These are phyloP conservation scores for Aphelenchoides fujianensis DNA, from an alignment of 1,140 invertebrate genomes.

Conservation along the genomic window DNA sequence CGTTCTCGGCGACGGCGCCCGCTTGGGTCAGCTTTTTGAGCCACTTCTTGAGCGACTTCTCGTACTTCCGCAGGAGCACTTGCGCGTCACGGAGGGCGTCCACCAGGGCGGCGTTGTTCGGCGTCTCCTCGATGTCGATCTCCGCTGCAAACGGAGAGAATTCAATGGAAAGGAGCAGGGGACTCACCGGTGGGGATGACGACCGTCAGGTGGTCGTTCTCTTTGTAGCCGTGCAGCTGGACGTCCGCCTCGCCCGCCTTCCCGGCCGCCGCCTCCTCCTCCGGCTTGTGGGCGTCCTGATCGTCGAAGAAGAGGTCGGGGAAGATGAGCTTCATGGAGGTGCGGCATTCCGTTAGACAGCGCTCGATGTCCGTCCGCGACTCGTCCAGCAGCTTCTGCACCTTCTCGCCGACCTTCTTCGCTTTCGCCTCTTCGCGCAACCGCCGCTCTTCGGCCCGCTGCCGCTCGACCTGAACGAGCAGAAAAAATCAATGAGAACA, in stretches of 20 bases:
- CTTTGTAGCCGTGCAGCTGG: constrained; percentile 33
- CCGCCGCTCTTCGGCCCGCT: constrained; percentile 44
- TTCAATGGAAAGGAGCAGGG: background rate
- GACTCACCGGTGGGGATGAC: constrained; percentile 19
- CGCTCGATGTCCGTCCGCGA: constrained; percentile 32
- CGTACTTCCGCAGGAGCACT: constrained; percentile 23
- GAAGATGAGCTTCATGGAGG: constrained; percentile 42
- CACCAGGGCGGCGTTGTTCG: constrained; percentile 31
- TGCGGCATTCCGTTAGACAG: constrained; percentile 37
- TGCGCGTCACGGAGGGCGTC: constrained; percentile 28
- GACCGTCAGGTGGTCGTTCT: constrained; percentile 17
- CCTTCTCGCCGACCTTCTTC: constrained; percentile 39
- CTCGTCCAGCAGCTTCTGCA: constrained; percentile 31
- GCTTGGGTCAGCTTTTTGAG: constrained; percentile 35
- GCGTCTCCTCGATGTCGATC: constrained; percentile 22
- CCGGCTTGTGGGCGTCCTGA: background rate
- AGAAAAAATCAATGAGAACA: constrained; percentile 3
- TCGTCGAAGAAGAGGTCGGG: constrained; percentile 33
- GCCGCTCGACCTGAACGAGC: constrained; percentile 38
- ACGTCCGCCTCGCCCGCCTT: constrained; percentile 3
- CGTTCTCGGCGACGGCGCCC: constrained; percentile 20
- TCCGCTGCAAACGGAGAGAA: background rate
- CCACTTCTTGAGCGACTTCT: constrained; percentile 31
- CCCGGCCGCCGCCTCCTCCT: background rate
- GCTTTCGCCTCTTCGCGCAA: constrained; percentile 31